Evolutionary conservation across 2,888 invertebrate species (phyloP).

Genomic region (Lomographa bimaculata): DNA sequence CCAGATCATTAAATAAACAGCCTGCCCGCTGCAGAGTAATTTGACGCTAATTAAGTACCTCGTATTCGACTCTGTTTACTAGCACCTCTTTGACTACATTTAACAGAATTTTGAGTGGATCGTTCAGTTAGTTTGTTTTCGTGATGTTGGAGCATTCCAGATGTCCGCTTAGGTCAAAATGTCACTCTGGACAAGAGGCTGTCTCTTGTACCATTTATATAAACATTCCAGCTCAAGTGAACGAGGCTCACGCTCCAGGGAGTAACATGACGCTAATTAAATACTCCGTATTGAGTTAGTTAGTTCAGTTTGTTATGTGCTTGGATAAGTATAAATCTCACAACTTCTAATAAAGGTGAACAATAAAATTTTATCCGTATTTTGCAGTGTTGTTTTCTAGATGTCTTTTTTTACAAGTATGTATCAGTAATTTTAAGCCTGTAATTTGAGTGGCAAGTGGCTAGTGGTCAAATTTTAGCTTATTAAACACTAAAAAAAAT

Average conservation of each 20-base stretch:
- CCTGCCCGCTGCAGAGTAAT: constrained; percentile 6
- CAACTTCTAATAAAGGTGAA: too few relatives aligned
- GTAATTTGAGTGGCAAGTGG: too few relatives aligned
- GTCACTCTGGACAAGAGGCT: too few relatives aligned
- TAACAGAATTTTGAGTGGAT: constrained; percentile 16
- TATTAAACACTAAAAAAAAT: too few relatives aligned
- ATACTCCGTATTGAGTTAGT: constrained; percentile 1
- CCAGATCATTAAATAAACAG: constrained; percentile 17
- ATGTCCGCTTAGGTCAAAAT: constrained; percentile 4
- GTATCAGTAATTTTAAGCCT: too few relatives aligned
- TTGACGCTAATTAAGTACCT: constrained; percentile 21
- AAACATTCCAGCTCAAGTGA: neutral
- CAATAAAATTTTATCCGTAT: too few relatives aligned
- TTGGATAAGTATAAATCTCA: too few relatives aligned
- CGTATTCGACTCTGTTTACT: constrained; percentile 18
- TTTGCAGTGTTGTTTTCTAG: too few relatives aligned
- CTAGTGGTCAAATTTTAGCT: too few relatives aligned
- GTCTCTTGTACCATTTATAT: neutral
- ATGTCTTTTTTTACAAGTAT: too few relatives aligned
- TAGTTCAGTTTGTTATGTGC: constrained; percentile 5
- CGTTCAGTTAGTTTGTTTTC: constrained; percentile 6
- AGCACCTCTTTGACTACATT: constrained; percentile 14
- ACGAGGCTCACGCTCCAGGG: neutral
- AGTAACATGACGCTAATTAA: constrained; percentile 9
- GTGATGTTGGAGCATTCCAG: constrained; percentile 7